These are phyloP conservation scores for Danio aesculapii DNA, from an alignment of 2,797 vertebrate species.

Conservation along the genomic window DNA sequence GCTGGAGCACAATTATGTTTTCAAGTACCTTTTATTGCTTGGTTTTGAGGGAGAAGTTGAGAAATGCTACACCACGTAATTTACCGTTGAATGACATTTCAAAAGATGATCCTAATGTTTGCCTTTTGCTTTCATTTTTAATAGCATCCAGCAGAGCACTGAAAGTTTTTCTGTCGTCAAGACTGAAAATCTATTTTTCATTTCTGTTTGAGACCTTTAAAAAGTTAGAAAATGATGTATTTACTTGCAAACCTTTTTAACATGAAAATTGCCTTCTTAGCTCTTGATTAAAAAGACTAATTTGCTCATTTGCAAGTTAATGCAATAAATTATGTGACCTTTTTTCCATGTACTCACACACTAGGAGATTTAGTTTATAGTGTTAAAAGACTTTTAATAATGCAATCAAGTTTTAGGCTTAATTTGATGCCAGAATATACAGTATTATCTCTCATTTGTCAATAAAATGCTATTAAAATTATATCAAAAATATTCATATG, in stretches of 20 bases:
- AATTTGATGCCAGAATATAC: neutral
- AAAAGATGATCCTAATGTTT: slow-evolving; percentile 9
- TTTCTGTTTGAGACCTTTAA: neutral
- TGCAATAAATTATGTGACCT: neutral
- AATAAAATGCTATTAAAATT: neutral
- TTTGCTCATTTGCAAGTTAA: slow-evolving; percentile 5
- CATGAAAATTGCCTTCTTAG: neutral
- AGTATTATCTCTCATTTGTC: neutral
- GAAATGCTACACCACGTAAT: neutral
- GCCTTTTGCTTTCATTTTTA: neutral
- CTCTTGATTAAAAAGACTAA: neutral
- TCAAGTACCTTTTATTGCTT: slow-evolving; percentile 3
- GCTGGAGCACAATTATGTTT: slow-evolving; percentile 13
- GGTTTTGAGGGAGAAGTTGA: neutral
- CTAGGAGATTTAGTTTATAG: neutral
- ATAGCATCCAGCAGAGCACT: neutral
- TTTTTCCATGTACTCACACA: neutral
- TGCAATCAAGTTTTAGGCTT: neutral
- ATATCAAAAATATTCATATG: neutral
- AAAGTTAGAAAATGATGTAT: neutral
- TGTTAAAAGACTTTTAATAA: neutral
- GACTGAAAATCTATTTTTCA: neutral
- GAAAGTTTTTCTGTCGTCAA: slow-evolving; percentile 5
- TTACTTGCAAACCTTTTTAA: neutral
- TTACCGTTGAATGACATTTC: slow-evolving; percentile 7